Percentiles rank a stretch among this genome's conserved stretches.
Evolutionary conservation across 2,888 invertebrate species (phyloP).

Genomic region (Charanyca ferruginea): DNA sequence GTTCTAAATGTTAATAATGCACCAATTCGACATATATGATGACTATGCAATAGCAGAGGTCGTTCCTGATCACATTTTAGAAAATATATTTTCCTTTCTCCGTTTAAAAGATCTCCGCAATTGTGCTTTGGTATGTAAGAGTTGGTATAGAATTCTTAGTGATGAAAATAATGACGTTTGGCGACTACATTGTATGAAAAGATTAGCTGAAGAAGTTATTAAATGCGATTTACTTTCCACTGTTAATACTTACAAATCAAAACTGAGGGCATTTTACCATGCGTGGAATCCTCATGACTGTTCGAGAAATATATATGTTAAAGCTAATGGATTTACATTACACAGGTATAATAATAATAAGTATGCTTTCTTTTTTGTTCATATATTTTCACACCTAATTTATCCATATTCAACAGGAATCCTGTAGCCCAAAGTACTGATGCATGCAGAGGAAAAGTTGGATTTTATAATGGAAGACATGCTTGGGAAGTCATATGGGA

Average conservation of each 20-base stretch:
- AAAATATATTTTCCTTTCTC: constrained; percentile 97
- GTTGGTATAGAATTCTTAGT: constrained; percentile 97
- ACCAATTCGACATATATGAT: constrained; percentile 72
- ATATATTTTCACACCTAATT: background rate
- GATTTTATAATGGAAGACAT: constrained; percentile 97
- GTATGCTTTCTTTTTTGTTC: constrained; percentile 1
- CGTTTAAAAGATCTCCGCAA: constrained; percentile 96
- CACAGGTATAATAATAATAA: constrained; percentile 92
- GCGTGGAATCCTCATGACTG: constrained; percentile 99
- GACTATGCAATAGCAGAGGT: constrained; percentile 92
- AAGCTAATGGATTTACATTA: constrained; percentile 98
- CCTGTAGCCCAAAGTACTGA: constrained; percentile 99
- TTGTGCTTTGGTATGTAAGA: constrained; percentile 98
- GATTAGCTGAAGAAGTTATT: constrained; percentile 95
- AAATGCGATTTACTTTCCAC: constrained; percentile 97
- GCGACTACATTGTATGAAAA: constrained; percentile 96
- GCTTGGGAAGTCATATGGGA: constrained; percentile 99
- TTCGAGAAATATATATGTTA: constrained; percentile 98
- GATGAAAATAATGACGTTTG: constrained; percentile 99
- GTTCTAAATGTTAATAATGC: constrained; percentile 64
- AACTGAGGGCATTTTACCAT: constrained; percentile 97
- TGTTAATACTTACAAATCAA: constrained; percentile 97
- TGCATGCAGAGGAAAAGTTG: constrained; percentile 97
- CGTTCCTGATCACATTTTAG: constrained; percentile 95
- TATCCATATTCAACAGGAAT: constrained; percentile 91